These are phyloP conservation scores for Rhagologus leucostigma DNA, from an alignment of 2,113 vertebrate species.

Conservation along the genomic window DNA sequence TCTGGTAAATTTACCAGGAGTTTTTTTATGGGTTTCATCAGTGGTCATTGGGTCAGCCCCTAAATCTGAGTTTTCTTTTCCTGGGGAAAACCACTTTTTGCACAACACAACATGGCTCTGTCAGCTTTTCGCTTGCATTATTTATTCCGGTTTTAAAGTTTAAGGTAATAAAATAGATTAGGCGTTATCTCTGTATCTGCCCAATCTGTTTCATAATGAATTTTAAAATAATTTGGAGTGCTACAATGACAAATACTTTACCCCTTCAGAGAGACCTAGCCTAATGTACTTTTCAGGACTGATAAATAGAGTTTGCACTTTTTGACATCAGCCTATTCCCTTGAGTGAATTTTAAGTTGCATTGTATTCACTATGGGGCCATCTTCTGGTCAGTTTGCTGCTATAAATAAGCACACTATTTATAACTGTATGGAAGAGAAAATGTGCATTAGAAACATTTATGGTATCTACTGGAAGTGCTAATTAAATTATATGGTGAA, in stretches of 20 bases:
- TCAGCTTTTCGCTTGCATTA: neutral
- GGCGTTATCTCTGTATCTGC: neutral
- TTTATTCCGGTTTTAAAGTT: neutral
- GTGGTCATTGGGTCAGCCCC: neutral
- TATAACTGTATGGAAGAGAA: slow-evolving; percentile 31
- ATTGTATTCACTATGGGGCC: slow-evolving; percentile 46
- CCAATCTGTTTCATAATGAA: slow-evolving; percentile 15
- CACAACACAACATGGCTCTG: neutral
- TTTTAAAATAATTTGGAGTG: slow-evolving; percentile 16
- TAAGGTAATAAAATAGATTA: neutral
- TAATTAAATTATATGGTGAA: slow-evolving; percentile 69
- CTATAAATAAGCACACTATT: neutral
- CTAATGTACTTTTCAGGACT: slow-evolving; percentile 37
- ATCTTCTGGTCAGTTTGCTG: slow-evolving; percentile 43
- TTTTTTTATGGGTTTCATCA: neutral
- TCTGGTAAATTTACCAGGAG: neutral
- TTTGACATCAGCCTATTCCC: slow-evolving; percentile 31
- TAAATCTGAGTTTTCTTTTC: neutral
- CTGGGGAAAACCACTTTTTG: neutral
- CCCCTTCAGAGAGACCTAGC: neutral
- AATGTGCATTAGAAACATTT: slow-evolving; percentile 51
- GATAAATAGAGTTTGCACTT: slow-evolving; percentile 31
- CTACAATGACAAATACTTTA: neutral
- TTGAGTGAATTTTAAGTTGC: slow-evolving; percentile 46
- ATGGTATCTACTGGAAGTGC: slow-evolving; percentile 19